A percentile compares a stretch with the other conserved stretches of the same genome.
phyloP scores from a whole-genome alignment of 30 jellyfish, hydroid and myxozoan species.

The Catostylus mosaicus region DNA sequence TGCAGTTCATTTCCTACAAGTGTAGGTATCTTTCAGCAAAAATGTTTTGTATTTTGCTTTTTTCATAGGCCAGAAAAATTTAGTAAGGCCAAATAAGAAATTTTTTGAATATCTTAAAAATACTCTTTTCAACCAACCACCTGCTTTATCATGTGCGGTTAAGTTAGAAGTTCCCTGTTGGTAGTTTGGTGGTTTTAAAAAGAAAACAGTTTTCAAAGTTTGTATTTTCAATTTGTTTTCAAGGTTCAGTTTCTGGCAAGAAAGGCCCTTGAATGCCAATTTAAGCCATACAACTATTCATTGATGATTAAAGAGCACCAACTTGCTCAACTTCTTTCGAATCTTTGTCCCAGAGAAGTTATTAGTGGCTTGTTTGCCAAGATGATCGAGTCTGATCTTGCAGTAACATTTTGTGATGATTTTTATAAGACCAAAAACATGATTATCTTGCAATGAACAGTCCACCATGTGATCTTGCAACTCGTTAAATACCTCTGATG shows the following conservation, averaged over 20 bases:
- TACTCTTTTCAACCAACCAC: too few species aligned
- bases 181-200: neutral
- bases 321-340: slow-evolving; percentile 56
- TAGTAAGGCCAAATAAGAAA: too few species aligned
- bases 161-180: neutral
- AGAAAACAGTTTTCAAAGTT: neutral
- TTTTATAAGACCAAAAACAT: slow-evolving; percentile 46
- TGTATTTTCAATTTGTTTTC: neutral
- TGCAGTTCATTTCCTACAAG: too few species aligned
- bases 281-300: too few species aligned
- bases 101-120: too few species aligned
- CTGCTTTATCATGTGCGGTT: neutral
- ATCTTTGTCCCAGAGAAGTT: slow-evolving; percentile 28
- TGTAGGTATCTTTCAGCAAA: too few species aligned
- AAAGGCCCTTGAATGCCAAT: neutral
- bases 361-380: slow-evolving; percentile 54
- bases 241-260: neutral
- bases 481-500: slow-evolving; percentile 28
- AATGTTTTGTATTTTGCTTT: too few species aligned
- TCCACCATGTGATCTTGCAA: slow-evolving; percentile 64
- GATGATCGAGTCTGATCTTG: slow-evolving; percentile 65
- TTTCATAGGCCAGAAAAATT: too few species aligned
- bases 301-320: slow-evolving; percentile 71
- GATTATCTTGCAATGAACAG: slow-evolving; percentile 57
- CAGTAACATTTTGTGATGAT: slow-evolving; percentile 54